These are phyloP conservation scores for Drosophila parabipectinata DNA, from an alignment of 1,140 invertebrate species.

Conservation along the genomic window DNA sequence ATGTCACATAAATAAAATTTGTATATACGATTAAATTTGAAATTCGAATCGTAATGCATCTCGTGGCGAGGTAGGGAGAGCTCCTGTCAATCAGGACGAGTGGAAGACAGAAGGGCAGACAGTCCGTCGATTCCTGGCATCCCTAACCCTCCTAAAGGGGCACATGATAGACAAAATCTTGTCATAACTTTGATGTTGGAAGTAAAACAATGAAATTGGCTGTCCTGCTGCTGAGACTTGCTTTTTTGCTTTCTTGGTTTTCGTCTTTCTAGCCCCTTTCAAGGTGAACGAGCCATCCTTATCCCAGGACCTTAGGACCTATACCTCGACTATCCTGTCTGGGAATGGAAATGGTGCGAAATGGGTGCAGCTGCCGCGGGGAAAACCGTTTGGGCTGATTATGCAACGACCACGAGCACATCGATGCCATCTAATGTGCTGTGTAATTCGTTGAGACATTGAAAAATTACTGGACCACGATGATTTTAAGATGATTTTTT, in stretches of 20 bases:
- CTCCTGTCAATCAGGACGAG: slow-evolving; percentile 60
- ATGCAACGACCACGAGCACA: slow-evolving; percentile 55
- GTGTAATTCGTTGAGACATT: slow-evolving; percentile 70
- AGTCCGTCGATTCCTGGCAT: slow-evolving; percentile 45
- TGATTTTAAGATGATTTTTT: slow-evolving; percentile 40
- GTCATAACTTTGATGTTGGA: slow-evolving; percentile 83
- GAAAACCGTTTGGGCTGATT: slow-evolving; percentile 54
- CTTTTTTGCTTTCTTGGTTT: slow-evolving; percentile 24
- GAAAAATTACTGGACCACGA: slow-evolving; percentile 72
- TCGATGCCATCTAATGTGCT: slow-evolving; percentile 71
- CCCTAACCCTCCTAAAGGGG: slow-evolving; percentile 48
- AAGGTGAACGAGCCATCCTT: slow-evolving; percentile 48
- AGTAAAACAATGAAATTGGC: slow-evolving; percentile 79
- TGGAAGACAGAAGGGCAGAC: slow-evolving; percentile 23
- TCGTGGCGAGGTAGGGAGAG: slow-evolving; percentile 31
- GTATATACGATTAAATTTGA: slow-evolving; percentile 81
- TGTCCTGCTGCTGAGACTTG: slow-evolving; percentile 33
- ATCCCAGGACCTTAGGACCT: slow-evolving; percentile 8
- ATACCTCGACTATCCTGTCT: slow-evolving; percentile 38
- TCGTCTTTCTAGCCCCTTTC: slow-evolving; percentile 36
- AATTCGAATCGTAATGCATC: slow-evolving; percentile 81
- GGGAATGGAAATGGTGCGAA: slow-evolving; percentile 65
- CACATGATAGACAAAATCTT: slow-evolving; percentile 81
- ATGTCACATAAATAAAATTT: slow-evolving; percentile 83
- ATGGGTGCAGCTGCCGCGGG: slow-evolving; percentile 65